Conservation (phyloP, 2,888 invertebrate species). For the Celastrina argiolus region DNA sequence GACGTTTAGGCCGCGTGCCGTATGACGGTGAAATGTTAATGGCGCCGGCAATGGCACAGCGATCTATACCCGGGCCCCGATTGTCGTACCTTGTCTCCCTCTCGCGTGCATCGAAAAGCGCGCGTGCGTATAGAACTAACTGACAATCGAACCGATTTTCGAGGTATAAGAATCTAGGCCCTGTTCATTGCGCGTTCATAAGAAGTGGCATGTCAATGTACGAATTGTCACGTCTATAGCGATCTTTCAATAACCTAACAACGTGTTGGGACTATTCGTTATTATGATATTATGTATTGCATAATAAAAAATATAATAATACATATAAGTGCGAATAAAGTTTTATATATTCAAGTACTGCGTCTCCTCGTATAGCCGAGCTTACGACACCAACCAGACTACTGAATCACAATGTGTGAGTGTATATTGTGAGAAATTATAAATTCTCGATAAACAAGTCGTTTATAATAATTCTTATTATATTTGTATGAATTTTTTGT, state of each 20-base stretch:
- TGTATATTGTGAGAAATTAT: background rate
- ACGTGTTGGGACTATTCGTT: background rate
- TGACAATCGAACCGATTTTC: too few species aligned
- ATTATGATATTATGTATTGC: background rate
- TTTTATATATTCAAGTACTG: background rate
- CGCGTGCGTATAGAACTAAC: too few species aligned
- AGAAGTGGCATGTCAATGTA: too few species aligned
- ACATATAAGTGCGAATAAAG: background rate
- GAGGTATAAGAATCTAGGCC: too few species aligned
- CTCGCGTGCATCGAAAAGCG: too few species aligned
- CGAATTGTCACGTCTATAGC: too few species aligned
- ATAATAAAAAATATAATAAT: background rate
- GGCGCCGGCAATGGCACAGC: too few species aligned
- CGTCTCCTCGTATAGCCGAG: constrained; percentile 2
- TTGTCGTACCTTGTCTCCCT: too few species aligned
- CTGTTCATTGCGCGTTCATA: too few species aligned
- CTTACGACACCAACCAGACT: constrained; percentile 3
- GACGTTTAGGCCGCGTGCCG: background rate
- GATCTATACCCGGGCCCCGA: too few species aligned
- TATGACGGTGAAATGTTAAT: background rate
- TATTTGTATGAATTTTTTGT: constrained; percentile 16
- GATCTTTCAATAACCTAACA: too few species aligned
- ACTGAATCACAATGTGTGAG: background rate
- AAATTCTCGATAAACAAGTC: background rate
- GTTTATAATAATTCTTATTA: constrained; percentile 11